phyloP scores from a whole-genome alignment of 2,797 vertebrate genomes.

The Luscinia megarhynchos region DNA sequence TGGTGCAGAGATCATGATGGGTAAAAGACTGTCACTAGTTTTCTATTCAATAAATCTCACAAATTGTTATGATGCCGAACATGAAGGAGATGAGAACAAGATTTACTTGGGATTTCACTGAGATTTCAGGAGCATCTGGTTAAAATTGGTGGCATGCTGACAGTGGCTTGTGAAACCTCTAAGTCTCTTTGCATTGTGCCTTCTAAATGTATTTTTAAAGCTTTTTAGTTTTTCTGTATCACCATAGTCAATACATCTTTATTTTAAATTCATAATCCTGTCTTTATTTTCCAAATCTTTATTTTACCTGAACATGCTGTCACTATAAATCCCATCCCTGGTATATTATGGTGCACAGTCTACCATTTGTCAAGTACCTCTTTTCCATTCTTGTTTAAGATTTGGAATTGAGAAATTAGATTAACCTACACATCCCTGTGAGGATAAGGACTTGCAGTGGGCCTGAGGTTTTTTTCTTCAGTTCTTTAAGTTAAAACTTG shows the following conservation, averaged over 20 bases:
- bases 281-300: neutral
- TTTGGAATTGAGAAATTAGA: neutral
- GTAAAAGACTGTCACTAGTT: neutral
- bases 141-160: accelerated
- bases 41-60: neutral
- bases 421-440: neutral
- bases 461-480: neutral
- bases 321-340: neutral
- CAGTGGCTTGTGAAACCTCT: conserved; percentile 3
- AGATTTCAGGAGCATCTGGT: neutral
- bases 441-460: neutral
- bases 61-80: neutral
- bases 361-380: neutral
- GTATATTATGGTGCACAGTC: neutral
- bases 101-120: accelerated
- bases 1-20: neutral
- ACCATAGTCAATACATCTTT: neutral
- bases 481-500: neutral
- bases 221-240: neutral
- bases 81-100: neutral
- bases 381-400: neutral
- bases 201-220: neutral
- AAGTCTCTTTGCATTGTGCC: neutral
- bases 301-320: neutral
- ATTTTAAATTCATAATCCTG: neutral